phyloP scores from a whole-genome alignment of 2,113 vertebrate genomes.

The Otus sunia region DNA sequence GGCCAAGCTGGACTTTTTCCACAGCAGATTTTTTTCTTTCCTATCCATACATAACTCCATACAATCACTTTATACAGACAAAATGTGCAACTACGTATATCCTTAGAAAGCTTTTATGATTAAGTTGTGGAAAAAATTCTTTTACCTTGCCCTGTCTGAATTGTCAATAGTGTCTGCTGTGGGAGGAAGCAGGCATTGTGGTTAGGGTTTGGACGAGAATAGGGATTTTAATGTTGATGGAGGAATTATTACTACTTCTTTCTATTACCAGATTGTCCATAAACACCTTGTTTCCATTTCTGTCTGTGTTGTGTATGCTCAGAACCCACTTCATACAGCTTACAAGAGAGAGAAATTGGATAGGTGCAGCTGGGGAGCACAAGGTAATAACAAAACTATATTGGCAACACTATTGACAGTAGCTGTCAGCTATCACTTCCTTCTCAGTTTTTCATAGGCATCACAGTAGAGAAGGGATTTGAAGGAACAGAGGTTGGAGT shows the following conservation, averaged over 20 bases:
- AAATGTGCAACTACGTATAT: neutral
- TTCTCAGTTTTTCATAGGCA: neutral
- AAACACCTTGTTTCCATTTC: neutral
- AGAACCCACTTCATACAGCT: neutral
- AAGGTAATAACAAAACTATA: neutral
- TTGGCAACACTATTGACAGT: neutral
- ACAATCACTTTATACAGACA: neutral
- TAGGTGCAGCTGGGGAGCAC: neutral
- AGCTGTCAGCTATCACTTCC: neutral
- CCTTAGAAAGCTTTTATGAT: neutral
- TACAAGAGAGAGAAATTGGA: neutral
- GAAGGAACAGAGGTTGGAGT: neutral
- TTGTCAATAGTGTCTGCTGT: neutral
- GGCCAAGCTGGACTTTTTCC: neutral
- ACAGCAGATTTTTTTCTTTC: neutral
- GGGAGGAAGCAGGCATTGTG: neutral
- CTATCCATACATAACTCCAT: neutral
- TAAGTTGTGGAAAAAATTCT: neutral
- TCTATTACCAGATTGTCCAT: neutral
- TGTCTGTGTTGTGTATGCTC: neutral
- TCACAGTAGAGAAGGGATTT: neutral
- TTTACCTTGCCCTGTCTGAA: neutral
- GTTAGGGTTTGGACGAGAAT: neutral
- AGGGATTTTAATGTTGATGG: neutral
- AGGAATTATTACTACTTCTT: neutral